Conservation (phyloP, 2,888 invertebrate species). For the Lissocephala sabroskyi region DNA sequence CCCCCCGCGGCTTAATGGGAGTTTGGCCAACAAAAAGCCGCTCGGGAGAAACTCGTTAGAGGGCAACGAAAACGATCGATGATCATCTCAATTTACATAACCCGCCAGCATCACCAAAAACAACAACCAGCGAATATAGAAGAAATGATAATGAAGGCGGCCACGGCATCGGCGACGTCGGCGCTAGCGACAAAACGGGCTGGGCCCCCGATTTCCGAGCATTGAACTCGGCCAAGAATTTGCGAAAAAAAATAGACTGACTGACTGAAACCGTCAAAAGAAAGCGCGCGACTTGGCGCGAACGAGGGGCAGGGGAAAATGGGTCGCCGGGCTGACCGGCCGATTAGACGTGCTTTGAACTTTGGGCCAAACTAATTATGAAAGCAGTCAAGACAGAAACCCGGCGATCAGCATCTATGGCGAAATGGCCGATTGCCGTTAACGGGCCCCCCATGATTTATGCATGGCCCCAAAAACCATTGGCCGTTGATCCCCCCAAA, state of each 20-base stretch:
- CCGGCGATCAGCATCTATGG: background rate
- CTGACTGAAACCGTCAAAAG: too few relatives aligned
- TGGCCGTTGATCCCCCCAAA: constrained; percentile 12
- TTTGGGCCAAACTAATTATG: constrained; percentile 32
- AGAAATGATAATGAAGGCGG: constrained; percentile 36
- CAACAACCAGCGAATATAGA: background rate
- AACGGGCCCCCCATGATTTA: constrained; percentile 46
- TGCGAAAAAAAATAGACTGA: too few relatives aligned
- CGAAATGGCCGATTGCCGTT: constrained; percentile 33
- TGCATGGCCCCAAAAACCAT: constrained; percentile 11
- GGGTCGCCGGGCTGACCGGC: background rate
- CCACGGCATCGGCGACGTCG: too few relatives aligned
- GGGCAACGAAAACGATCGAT: too few relatives aligned
- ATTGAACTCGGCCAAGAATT: constrained; percentile 30
- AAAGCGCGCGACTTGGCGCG: constrained; percentile 18
- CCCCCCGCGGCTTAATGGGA: too few relatives aligned
- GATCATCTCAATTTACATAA: constrained; percentile 38
- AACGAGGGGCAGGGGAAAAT: too few relatives aligned
- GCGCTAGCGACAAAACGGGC: too few relatives aligned
- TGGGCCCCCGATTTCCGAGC: constrained; percentile 17
- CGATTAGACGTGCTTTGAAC: constrained; percentile 47
- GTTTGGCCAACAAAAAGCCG: too few relatives aligned
- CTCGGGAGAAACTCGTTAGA: too few relatives aligned
- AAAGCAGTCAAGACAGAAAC: constrained; percentile 11
- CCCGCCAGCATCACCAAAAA: constrained; percentile 2